Evolutionary conservation across 64 coral and sea anemone species (phyloP), one percentile per base, ranked within the genome.

Genomic region (Cladopsammia gracilis): DNA sequence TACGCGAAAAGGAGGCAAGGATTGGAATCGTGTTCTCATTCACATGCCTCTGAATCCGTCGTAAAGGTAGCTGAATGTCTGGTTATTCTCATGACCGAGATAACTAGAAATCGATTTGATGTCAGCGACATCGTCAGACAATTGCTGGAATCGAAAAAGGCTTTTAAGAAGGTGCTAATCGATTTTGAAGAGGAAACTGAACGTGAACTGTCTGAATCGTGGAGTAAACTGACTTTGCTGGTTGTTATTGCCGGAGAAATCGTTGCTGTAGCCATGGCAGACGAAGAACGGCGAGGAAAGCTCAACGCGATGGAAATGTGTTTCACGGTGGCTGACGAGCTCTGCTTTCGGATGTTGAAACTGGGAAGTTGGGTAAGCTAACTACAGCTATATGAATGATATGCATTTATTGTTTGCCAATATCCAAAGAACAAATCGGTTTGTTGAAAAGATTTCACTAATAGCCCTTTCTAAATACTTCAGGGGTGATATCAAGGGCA

Each of bases 131-230:
- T 13, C 19, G 18, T 76, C 9, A 53, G 20, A 0, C 4, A 11
- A 3, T n/a, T 47, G 13, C 7, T 53, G 18, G 73, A 76, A 10
- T 3, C 73, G 46, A 53, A 8, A 7, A 53, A 52, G 6, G n/a
- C 20, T 6, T 48, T 76, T 7, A 50, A 8, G 2, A 9, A 53
- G 8, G 47, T 53, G 3, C 25, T 72, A 22, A 22, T 14, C 11
- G 26, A 72, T 23, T 76, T 76, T 11, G 73, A 76, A 52, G 73
- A 76, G 48, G 73, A 76, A 52, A 52, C 48, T 10, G 73, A 76
- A 8, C 48, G 48, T 15, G 48, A 52, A 10, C 18, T 76, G 73
- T 15, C 47, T 3, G 16, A n/a, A 7, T 14, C 74, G 3, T 77
- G 74, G 74, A 77, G 48, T 23, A 48, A 54, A 77, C 45, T 54